Evolutionary conservation across 2,888 invertebrate genomes (phyloP), one percentile per base, ranked within the genome.

Genomic region (Tetragonula carbonaria): DNA sequence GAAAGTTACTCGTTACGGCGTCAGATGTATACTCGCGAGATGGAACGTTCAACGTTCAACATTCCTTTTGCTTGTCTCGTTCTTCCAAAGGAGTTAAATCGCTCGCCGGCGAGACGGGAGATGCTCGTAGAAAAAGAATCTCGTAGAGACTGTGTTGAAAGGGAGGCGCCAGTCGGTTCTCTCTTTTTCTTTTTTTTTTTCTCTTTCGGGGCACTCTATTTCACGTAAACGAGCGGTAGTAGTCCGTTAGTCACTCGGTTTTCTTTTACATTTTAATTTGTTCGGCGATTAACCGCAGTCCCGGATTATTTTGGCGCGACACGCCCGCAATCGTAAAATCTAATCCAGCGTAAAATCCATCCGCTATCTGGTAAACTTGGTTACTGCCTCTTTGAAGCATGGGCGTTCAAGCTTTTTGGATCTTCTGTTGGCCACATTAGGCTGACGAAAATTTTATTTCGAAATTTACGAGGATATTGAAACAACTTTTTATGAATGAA

Each of bases 301-400:
- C 66, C 18, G 33, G 21, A 68, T 11, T 67, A 38, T 75, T 84
- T 67, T 59, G 51, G 21, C 45, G 18, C 23, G 57, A 57, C 38
- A 59, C 50, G 33, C 53, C 8, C 28, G 67, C 74, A 85, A 85
- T 90, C 83, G 63, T 89, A 82, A 86, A 84, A 79, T 74, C 78
- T 88, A 87, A 90, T 90, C 84, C 75, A 66, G 66, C 70, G 66
- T 78, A 72, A 75, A 78, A 78, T 81, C 75, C 71, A n/a, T 21
- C 67, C 28, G 45, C 68, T 75, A 77, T 65, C 53, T 76, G 28
- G 72, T 66, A 67, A 90, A 89, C 78, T 90, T 84, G 67, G 82
- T 83, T 87, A 84, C 80, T 74, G 71, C 80, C 84, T 79, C 81
- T 84, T 88, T 85, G 86, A 90, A 90, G 74, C 87, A 8, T 82